These are phyloP conservation scores for Coturnix japonica DNA, from an alignment of 2,113 vertebrate genomes.

Conservation along the genomic window DNA sequence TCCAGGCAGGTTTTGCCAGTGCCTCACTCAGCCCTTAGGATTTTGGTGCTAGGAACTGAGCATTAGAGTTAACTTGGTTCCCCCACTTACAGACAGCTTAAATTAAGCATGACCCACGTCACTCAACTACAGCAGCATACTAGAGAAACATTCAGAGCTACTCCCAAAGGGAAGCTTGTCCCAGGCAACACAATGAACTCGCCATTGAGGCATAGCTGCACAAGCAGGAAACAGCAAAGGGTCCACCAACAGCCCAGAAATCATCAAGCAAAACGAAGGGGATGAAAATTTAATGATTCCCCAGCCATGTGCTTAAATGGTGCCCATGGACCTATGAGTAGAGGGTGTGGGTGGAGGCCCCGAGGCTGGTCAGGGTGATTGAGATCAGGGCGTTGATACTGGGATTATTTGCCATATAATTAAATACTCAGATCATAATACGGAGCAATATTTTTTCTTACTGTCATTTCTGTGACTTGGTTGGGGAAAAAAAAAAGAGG, in stretches of 20 bases:
- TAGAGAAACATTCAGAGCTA: neutral
- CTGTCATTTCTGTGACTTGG: neutral
- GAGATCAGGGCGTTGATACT: neutral
- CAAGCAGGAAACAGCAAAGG: neutral
- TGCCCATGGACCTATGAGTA: neutral
- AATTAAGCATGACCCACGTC: neutral
- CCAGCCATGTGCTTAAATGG: neutral
- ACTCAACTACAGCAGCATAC: neutral
- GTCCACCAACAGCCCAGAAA: neutral
- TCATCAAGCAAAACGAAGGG: neutral
- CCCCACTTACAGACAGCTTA: neutral
- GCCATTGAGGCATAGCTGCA: fast-evolving
- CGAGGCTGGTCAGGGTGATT: constrained; percentile 2
- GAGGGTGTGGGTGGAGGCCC: neutral
- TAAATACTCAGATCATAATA: neutral
- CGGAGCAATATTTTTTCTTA: neutral
- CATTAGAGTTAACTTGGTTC: neutral
- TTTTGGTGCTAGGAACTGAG: neutral
- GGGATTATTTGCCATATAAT: neutral
- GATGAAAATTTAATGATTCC: fast-evolving
- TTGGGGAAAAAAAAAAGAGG: neutral
- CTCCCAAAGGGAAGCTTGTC: neutral
- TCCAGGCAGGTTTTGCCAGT: too few species aligned
- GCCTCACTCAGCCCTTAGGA: too few species aligned
- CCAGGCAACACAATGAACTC: neutral